phyloP scores from a whole-genome alignment of 2,797 vertebrate genomes.

The Coracias cyanogaster region DNA sequence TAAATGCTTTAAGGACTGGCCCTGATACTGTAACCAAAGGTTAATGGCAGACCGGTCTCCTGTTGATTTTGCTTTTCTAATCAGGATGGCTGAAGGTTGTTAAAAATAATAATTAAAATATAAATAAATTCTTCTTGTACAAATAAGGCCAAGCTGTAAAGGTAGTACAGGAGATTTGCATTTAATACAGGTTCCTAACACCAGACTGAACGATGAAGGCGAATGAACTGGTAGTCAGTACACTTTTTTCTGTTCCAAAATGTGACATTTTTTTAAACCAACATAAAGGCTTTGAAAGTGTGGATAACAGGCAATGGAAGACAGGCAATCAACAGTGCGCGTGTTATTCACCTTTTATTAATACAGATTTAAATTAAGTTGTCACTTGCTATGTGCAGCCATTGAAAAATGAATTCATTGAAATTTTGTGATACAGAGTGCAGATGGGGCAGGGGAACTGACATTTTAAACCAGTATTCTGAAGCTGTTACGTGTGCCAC shows the following conservation, averaged over 20 bases:
- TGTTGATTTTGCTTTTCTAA: constrained; percentile 46
- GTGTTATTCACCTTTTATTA: constrained; percentile 27
- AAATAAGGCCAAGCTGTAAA: background rate
- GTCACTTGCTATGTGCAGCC: background rate
- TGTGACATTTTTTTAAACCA: background rate
- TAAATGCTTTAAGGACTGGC: constrained; percentile 12
- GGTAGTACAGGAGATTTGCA: background rate
- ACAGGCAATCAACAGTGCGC: background rate
- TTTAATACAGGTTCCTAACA: background rate
- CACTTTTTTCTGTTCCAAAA: background rate
- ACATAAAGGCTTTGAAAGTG: background rate
- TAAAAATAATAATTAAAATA: background rate
- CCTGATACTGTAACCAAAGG: background rate
- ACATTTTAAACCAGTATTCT: constrained; percentile 22
- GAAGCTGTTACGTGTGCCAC: background rate
- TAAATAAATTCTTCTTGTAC: background rate
- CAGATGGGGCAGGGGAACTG: background rate
- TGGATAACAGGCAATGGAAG: background rate
- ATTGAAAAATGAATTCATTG: constrained; percentile 38
- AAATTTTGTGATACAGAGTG: constrained; percentile 32
- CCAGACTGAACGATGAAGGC: background rate
- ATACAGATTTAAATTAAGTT: constrained; percentile 36
- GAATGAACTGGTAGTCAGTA: background rate
- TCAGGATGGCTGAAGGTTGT: background rate
- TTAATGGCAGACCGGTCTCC: constrained; percentile 29